Evolutionary conservation across 1,140 invertebrate species (phyloP).

Genomic region (Drosophila lacertosa): DNA sequence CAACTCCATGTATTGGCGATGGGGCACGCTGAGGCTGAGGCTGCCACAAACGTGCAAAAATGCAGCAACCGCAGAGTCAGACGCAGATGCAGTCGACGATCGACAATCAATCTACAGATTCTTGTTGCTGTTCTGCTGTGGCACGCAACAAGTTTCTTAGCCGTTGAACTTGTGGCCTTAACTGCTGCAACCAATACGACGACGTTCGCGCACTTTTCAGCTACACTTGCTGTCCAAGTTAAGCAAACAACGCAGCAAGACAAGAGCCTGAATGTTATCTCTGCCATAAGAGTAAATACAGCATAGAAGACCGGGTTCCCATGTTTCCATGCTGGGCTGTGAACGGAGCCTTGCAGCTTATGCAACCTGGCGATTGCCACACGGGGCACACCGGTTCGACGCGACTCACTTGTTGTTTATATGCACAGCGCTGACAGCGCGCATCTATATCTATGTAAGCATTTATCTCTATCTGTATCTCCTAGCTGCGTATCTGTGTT

Average conservation of each 20-base stretch:
- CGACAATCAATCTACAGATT: conserved; percentile 78
- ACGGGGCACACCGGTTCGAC: not conserved
- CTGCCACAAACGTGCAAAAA: conserved; percentile 63
- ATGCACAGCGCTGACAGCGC: conserved; percentile 24
- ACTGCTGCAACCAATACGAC: conserved; percentile 37
- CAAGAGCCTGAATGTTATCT: conserved; percentile 56
- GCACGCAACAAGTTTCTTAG: conserved; percentile 72
- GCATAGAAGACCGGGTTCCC: conserved; percentile 23
- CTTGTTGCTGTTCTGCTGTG: conserved; percentile 45
- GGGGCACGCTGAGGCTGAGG: conserved; percentile 9
- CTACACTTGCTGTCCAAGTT: conserved; percentile 72
- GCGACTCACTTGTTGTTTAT: conserved; percentile 29
- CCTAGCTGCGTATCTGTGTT: conserved; percentile 1
- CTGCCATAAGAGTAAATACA: conserved; percentile 36
- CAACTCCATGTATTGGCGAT: conserved; percentile 16
- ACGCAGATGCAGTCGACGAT: conserved; percentile 50
- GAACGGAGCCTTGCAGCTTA: conserved; percentile 34
- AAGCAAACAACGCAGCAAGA: conserved; percentile 50
- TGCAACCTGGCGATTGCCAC: conserved; percentile 35
- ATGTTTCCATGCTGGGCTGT: not conserved
- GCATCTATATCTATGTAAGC: conserved; percentile 33
- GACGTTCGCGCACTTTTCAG: conserved; percentile 44
- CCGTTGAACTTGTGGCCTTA: conserved; percentile 73
- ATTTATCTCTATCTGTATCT: conserved; percentile 30
- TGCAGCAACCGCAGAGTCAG: conserved; percentile 29